A percentile compares a stretch with the other conserved stretches of the same genome.
phyloP scores from a whole-genome alignment of 2,113 vertebrate genomes.

The Ophiodon elongatus region DNA sequence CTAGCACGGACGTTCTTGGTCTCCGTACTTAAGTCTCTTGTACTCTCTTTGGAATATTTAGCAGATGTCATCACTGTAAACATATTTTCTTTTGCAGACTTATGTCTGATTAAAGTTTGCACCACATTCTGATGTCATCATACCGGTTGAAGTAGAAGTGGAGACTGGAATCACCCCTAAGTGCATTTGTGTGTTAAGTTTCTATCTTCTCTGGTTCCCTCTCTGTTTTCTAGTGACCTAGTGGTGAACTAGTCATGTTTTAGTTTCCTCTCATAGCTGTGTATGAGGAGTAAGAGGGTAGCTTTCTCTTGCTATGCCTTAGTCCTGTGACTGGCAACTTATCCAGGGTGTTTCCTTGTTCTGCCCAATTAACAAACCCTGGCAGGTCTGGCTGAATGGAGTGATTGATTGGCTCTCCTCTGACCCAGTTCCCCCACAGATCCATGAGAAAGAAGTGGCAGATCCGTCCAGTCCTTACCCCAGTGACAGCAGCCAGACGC shows the following conservation, averaged over 20 bases:
- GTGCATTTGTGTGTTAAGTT: neutral
- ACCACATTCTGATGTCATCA: neutral
- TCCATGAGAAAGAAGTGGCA: constrained; percentile 95
- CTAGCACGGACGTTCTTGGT: too few species aligned
- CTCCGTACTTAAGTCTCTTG: too few species aligned
- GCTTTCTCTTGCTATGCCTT: neutral
- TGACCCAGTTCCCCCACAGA: constrained; percentile 90
- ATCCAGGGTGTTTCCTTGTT: neutral
- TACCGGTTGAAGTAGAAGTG: neutral
- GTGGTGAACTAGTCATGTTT: neutral
- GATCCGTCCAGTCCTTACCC: constrained; percentile 91
- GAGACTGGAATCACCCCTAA: neutral
- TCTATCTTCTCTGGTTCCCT: neutral
- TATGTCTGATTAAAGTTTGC: neutral
- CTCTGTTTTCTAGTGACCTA: neutral
- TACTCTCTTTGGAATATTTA: neutral
- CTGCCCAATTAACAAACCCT: neutral
- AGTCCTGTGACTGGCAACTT: neutral
- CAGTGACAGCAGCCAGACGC: constrained; percentile 90
- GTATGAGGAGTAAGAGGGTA: neutral
- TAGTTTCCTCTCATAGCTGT: neutral
- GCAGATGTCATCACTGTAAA: neutral
- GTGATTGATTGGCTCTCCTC: constrained; percentile 13
- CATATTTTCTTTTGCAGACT: neutral
- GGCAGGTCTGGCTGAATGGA: neutral